These are phyloP conservation scores for Thaumatotibia leucotreta DNA, from an alignment of 1,140 invertebrate genomes.

Conservation along the genomic window DNA sequence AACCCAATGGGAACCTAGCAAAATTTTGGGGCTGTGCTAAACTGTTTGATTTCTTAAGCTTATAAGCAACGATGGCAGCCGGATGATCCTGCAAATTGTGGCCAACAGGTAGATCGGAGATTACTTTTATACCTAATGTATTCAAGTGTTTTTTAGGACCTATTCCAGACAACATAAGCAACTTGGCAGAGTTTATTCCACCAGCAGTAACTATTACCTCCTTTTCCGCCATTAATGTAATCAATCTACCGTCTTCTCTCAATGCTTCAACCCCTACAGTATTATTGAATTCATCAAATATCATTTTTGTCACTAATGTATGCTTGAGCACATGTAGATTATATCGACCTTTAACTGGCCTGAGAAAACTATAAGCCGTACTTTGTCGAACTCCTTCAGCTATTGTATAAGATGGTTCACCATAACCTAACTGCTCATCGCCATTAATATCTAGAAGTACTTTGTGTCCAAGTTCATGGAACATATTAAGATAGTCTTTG, in stretches of 20 bases:
- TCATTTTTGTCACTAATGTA: conserved; percentile 50
- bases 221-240: conserved; percentile 65
- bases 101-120: conserved; percentile 82
- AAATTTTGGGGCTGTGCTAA: conserved; percentile 67
- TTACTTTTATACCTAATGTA: conserved; percentile 77
- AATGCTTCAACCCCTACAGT: conserved; percentile 60
- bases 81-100: conserved; percentile 84
- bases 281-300: conserved; percentile 79
- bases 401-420: conserved; percentile 66
- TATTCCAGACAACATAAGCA: conserved; percentile 83
- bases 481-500: conserved; percentile 17
- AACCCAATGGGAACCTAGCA: conserved; percentile 84
- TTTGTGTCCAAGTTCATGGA: conserved; percentile 24
- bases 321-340: conserved; percentile 65
- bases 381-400: conserved; percentile 77
- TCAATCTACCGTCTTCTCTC: conserved; percentile 62
- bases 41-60: conserved; percentile 68
- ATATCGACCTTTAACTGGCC: conserved; percentile 61
- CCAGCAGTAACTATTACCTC: conserved; percentile 83
- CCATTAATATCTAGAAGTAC: conserved; percentile 23
- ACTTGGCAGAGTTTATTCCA: conserved; percentile 78
- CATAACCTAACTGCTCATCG: conserved; percentile 16
- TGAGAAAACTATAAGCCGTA: conserved; percentile 76
- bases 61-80: conserved; percentile 80
- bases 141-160: conserved; percentile 79